Percentiles rank a stretch among this genome's conserved stretches.
These are phyloP conservation scores for Hipparchia semele DNA, from an alignment of 2,888 invertebrate genomes.

Conservation along the genomic window DNA sequence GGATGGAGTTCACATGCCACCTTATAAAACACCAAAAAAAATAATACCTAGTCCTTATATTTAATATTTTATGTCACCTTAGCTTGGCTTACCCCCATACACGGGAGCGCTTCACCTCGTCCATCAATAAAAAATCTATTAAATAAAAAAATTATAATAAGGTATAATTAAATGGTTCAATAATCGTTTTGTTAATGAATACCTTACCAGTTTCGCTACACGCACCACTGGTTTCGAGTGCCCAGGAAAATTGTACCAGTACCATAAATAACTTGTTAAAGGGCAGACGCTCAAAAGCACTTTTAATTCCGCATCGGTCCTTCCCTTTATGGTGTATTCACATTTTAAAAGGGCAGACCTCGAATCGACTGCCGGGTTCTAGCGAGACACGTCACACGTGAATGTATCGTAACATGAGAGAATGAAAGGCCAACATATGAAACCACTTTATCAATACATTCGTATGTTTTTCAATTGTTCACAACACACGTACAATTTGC, in stretches of 20 bases:
- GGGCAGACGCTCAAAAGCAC: constrained; percentile 38
- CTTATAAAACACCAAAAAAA: too few relatives aligned
- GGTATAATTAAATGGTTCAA: constrained; percentile 20
- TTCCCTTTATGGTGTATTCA: constrained; percentile 58
- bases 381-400: constrained; percentile 43
- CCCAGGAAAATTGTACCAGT: constrained; percentile 26
- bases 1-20: too few relatives aligned
- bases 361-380: constrained; percentile 70
- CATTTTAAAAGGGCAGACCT: constrained; percentile 47
- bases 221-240: constrained; percentile 23
- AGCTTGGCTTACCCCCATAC: neutral
- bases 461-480: too few relatives aligned
- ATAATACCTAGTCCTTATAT: too few relatives aligned
- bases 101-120: neutral
- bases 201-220: constrained; percentile 21
- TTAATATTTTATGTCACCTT: too few relatives aligned
- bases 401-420: constrained; percentile 41
- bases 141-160: constrained; percentile 8
- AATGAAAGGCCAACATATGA: constrained; percentile 25
- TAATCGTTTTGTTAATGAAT: constrained; percentile 25
- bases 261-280: constrained; percentile 36
- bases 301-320: constrained; percentile 45
- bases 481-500: too few relatives aligned
- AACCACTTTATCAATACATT: constrained; percentile 22
- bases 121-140: neutral